Conservation (phyloP, 2,888 invertebrate genomes). For the Acanthosoma haemorrhoidale region DNA sequence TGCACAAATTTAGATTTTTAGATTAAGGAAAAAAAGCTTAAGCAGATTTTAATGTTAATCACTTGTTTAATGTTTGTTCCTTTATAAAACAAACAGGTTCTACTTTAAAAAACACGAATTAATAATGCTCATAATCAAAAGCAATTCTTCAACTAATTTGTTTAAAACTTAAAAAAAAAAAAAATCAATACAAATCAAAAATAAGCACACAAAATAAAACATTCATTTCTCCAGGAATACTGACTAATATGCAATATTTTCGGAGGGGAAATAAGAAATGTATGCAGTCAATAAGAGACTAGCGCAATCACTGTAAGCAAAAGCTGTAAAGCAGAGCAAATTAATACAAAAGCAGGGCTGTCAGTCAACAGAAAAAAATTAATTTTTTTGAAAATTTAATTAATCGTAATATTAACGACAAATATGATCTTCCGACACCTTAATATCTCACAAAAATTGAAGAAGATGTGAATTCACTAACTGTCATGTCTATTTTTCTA, state of each 20-base stretch:
- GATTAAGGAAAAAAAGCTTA: not conserved
- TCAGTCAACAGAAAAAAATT: not conserved
- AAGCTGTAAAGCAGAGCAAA: conserved; percentile 11
- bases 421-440: too few relatives aligned
- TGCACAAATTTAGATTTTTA: not conserved
- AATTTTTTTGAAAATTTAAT: not conserved
- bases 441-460: too few relatives aligned
- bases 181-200: not conserved
- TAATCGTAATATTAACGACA: not conserved
- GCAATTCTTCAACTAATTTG: not conserved
- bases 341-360: conserved; percentile 12
- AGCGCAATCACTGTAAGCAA: conserved; percentile 7
- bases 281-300: not conserved
- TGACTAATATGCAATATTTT: not conserved
- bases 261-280: conserved; percentile 3
- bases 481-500: too few relatives aligned
- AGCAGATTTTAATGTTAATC: not conserved
- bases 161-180: not conserved
- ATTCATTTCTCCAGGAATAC: not conserved
- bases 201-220: conserved; percentile 12
- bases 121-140: conserved; percentile 8
- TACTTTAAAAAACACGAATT: not conserved
- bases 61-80: not conserved
- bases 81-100: not conserved
- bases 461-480: too few relatives aligned